Conservation (phyloP, 2,888 invertebrate species). For the Torymus texanus region DNA sequence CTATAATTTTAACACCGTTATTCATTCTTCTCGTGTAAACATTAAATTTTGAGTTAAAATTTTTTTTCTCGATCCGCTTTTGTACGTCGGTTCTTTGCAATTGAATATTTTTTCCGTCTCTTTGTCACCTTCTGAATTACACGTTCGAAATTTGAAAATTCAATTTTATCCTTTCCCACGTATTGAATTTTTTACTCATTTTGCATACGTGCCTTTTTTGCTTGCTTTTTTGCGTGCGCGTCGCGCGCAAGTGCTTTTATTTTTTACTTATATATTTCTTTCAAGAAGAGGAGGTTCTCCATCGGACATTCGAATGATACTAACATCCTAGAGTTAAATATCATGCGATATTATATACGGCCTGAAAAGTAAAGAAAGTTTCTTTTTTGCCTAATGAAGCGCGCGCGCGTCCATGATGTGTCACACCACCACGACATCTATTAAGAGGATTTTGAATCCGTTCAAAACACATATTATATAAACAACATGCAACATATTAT, state of each 20-base stretch:
- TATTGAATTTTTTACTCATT: constrained; percentile 37
- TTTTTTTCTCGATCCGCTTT: constrained; percentile 30
- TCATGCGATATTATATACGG: constrained; percentile 33
- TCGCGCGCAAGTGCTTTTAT: constrained; percentile 35
- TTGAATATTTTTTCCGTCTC: constrained; percentile 37
- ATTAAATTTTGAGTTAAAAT: constrained; percentile 16
- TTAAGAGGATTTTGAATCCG: constrained; percentile 71
- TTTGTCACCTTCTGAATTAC: constrained; percentile 31
- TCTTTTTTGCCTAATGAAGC: constrained; percentile 57
- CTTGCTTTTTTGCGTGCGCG: constrained; percentile 19
- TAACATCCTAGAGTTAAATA: constrained; percentile 12
- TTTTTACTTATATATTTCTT: constrained; percentile 24
- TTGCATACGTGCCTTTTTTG: constrained; percentile 35
- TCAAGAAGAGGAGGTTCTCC: constrained; percentile 54
- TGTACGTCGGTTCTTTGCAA: constrained; percentile 16
- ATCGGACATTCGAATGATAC: constrained; percentile 30
- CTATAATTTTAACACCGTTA: constrained; percentile 42
- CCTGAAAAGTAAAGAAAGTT: constrained; percentile 41
- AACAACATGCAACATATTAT: constrained; percentile 75
- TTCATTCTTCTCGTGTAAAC: constrained; percentile 24
- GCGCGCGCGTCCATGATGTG: constrained; percentile 63
- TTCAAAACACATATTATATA: constrained; percentile 73
- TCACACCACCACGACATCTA: constrained; percentile 71
- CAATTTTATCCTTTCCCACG: constrained; percentile 18
- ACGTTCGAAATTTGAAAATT: constrained; percentile 46